Conservation (phyloP, 2,797 vertebrate genomes). For the Arrhamphus sclerolepis region DNA sequence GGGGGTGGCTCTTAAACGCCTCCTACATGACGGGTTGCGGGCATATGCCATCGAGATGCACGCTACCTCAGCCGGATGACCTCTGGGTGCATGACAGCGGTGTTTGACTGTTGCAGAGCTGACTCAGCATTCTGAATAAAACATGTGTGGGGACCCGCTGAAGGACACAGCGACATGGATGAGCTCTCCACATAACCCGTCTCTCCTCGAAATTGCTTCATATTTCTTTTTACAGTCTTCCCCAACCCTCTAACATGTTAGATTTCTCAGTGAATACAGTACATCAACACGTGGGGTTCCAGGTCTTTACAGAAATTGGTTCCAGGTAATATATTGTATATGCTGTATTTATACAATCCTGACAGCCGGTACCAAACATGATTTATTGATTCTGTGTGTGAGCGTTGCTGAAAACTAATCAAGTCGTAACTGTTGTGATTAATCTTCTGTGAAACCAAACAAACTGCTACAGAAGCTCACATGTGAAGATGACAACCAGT, state of each 20-base stretch:
- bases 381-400: background rate
- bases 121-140: slow-evolving; percentile 65
- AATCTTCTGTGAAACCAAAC: no score
- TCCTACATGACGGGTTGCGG: no score
- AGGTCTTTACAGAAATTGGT: background rate
- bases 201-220: background rate
- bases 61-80: background rate
- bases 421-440: no score
- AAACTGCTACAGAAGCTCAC: no score
- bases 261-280: background rate
- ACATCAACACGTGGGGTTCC: background rate
- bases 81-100: slow-evolving; percentile 3
- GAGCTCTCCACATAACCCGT: background rate
- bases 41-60: no score
- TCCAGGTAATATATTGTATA: slow-evolving; percentile 2
- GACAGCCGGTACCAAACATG: no score
- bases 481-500: no score
- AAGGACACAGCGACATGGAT: slow-evolving; percentile 17
- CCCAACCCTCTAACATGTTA: background rate
- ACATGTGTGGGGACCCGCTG: slow-evolving; percentile 30
- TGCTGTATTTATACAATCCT: background rate
- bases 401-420: no score
- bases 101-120: slow-evolving; percentile 20
- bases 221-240: background rate
- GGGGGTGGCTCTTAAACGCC: no score